These are phyloP conservation scores for Stylophora pistillata DNA, from an alignment of 64 coral and sea anemone species.

Conservation along the genomic window DNA sequence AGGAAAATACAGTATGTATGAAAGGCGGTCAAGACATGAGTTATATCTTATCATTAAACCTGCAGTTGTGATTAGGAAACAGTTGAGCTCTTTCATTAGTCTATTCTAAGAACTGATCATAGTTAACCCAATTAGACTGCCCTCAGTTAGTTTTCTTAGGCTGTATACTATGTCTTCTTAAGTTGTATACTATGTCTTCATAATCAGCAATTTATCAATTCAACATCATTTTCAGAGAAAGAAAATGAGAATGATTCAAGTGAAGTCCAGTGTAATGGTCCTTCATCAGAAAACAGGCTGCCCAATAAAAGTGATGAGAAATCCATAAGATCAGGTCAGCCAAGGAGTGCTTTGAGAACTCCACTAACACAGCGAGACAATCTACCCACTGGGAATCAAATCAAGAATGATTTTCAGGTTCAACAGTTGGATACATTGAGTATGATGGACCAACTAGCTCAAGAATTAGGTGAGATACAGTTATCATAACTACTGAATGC, in stretches of 20 bases:
- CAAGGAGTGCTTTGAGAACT: background rate
- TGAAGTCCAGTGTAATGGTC: constrained; percentile 19
- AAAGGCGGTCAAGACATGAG: too few species aligned
- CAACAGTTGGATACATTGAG: constrained; percentile 8
- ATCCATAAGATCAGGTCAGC: background rate
- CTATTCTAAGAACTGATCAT: too few species aligned
- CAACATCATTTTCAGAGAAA: constrained; percentile 1
- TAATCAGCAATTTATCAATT: background rate
- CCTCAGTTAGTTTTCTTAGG: too few species aligned
- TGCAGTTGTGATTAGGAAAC: too few species aligned
- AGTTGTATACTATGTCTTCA: too few species aligned
- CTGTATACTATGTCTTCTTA: too few species aligned
- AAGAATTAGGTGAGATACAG: constrained; percentile 2
- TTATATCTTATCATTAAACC: too few species aligned
- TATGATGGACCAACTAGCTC: constrained; percentile 41
- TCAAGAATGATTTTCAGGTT: background rate
- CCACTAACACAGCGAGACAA: constrained; percentile 10
- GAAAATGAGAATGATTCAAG: constrained; percentile 30
- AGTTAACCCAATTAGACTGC: too few species aligned
- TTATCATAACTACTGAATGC: background rate
- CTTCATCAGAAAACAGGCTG: constrained; percentile 2
- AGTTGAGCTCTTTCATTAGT: too few species aligned
- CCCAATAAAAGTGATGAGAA: background rate
- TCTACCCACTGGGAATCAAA: background rate
- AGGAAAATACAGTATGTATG: too few species aligned